Percentiles rank a stretch among this genome's conserved stretches.
phyloP scores from a whole-genome alignment of 92 coral and sea anemone species.

The Diadumene lineata region DNA sequence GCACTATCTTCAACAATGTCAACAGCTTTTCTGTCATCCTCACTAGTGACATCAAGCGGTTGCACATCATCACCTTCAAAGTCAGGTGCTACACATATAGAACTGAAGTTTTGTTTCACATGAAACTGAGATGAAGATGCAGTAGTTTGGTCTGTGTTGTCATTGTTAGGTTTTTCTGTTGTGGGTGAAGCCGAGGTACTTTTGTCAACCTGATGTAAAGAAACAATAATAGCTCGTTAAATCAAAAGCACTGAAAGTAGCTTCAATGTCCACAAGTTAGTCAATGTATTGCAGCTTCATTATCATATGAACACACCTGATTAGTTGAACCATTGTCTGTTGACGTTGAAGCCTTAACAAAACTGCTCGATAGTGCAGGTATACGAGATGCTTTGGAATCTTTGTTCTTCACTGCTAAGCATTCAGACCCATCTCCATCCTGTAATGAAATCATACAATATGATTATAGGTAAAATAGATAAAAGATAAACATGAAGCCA shows the following conservation, averaged over 20 bases:
- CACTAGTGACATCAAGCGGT: constrained; percentile 41
- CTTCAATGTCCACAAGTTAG: too few relatives aligned
- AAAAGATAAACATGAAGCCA: too few relatives aligned
- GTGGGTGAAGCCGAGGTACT: not conserved
- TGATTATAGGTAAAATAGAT: too few relatives aligned
- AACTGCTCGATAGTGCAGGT: constrained; percentile 65
- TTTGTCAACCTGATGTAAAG: not conserved
- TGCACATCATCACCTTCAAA: constrained; percentile 84
- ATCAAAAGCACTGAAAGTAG: too few relatives aligned
- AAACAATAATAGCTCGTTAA: too few relatives aligned
- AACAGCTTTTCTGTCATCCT: not conserved
- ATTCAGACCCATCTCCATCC: constrained; percentile 42
- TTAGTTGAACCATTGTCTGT: not conserved
- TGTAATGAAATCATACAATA: not conserved
- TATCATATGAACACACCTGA: too few relatives aligned
- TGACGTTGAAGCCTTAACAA: constrained; percentile 60
- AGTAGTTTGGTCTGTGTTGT: not conserved
- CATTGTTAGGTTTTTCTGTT: not conserved
- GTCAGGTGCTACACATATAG: constrained; percentile 72
- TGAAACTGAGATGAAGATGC: constrained; percentile 34
- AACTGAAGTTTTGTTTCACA: constrained; percentile 84
- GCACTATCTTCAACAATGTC: not conserved
- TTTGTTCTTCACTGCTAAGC: constrained; percentile 14
- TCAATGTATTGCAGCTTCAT: too few relatives aligned
- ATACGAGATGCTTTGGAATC: constrained; percentile 17